These are phyloP conservation scores for Pithys albifrons DNA, from an alignment of 2,113 vertebrate species.

Conservation along the genomic window DNA sequence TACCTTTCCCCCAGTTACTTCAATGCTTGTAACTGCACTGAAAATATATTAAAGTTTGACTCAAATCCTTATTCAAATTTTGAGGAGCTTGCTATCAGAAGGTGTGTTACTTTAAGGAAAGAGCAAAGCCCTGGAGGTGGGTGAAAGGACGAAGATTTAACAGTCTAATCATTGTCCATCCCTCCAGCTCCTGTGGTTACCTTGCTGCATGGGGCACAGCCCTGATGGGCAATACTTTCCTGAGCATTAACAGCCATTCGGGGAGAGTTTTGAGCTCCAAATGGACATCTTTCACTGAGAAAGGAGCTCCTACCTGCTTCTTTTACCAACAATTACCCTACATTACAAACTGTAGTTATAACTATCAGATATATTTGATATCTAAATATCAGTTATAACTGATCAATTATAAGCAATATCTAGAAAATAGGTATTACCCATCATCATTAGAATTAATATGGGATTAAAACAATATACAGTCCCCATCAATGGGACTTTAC, in stretches of 20 bases:
- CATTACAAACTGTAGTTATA: neutral
- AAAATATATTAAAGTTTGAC: neutral
- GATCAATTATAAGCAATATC: neutral
- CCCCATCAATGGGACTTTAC: neutral
- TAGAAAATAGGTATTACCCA: neutral
- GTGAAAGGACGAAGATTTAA: neutral
- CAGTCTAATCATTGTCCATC: neutral
- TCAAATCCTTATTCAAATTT: neutral
- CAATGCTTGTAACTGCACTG: neutral
- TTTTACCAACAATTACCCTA: neutral
- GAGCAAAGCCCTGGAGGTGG: neutral
- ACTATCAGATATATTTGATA: neutral
- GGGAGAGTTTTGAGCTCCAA: neutral
- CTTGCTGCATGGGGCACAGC: fast-evolving
- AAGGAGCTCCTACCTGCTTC: neutral
- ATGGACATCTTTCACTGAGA: neutral
- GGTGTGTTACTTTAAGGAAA: neutral
- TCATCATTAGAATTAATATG: neutral
- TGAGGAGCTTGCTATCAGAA: neutral
- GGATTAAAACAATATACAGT: fast-evolving
- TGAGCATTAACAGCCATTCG: neutral
- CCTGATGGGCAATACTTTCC: neutral
- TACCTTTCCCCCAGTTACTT: neutral
- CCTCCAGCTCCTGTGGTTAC: neutral
- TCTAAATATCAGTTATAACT: neutral